phyloP scores from a whole-genome alignment of 2,797 vertebrate species.

The Anniella stebbinsi region DNA sequence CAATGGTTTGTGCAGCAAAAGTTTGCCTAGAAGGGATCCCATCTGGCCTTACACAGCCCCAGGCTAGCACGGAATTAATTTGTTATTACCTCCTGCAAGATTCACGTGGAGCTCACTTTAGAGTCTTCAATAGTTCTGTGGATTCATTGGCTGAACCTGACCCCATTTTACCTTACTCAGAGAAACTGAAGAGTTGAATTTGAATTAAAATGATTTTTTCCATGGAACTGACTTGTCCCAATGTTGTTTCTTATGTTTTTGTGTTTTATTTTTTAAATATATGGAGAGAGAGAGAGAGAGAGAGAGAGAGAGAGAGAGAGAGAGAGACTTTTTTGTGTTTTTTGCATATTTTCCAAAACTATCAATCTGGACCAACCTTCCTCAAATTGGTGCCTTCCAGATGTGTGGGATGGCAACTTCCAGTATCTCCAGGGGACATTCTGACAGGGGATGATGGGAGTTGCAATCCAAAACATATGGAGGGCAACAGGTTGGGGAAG shows the following conservation, averaged over 20 bases:
- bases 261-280: background rate
- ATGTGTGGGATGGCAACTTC: no score
- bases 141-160: rapidly evolving
- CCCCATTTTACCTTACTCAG: background rate
- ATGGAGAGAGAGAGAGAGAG: no score
- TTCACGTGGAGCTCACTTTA: background rate
- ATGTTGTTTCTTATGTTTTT: background rate
- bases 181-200: background rate
- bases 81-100: background rate
- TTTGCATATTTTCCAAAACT: slow-evolving; percentile 1
- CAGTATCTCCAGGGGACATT: no score
- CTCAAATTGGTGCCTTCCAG: no score
- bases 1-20: background rate
- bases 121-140: background rate
- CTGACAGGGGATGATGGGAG: no score
- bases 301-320: no score
- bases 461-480: no score
- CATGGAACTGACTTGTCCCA: no score
- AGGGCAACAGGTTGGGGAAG: no score
- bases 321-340: background rate
- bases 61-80: slow-evolving; percentile 25
- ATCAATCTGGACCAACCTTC: no score
- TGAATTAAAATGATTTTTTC: slow-evolving; percentile 26
- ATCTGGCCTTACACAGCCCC: background rate
- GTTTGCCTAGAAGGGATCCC: slow-evolving; percentile 21